phyloP scores from a whole-genome alignment of 2,888 invertebrate species.

The Drosophila siamana region DNA sequence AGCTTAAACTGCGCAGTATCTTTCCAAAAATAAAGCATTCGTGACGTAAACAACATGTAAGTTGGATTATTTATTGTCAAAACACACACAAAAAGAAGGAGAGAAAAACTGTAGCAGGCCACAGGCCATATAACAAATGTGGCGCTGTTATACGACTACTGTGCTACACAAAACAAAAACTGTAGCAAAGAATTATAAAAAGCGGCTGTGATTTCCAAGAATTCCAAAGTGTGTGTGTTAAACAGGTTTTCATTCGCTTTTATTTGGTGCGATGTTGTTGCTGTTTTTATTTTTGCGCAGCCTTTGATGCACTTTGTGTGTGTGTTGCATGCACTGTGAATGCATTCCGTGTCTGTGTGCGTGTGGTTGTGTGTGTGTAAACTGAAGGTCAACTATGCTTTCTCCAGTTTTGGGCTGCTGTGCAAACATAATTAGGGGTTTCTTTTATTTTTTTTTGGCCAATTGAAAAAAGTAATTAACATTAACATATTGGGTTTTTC shows the following conservation, averaged over 20 bases:
- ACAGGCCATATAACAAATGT: constrained; percentile 38
- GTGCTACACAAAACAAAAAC: constrained; percentile 57
- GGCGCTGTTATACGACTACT: constrained; percentile 46
- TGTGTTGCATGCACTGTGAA: constrained; percentile 23
- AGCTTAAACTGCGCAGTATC: constrained; percentile 41
- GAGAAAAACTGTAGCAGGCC: constrained; percentile 25
- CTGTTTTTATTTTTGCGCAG: constrained; percentile 52
- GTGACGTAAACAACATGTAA: constrained; percentile 48
- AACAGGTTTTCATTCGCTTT: constrained; percentile 65
- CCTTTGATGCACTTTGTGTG: constrained; percentile 59
- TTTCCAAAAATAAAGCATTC: constrained; percentile 7
- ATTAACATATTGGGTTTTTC: constrained; percentile 35
- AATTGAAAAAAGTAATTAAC: constrained; percentile 66
- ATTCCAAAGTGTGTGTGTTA: constrained; percentile 31
- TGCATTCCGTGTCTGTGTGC: neutral
- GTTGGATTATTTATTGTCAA: constrained; percentile 53
- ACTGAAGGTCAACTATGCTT: constrained; percentile 66
- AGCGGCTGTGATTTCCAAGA: constrained; percentile 65
- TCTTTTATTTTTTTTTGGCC: constrained; percentile 41
- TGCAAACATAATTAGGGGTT: constrained; percentile 59
- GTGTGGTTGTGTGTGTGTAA: constrained; percentile 16
- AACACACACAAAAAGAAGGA: constrained; percentile 19
- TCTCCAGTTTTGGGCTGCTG: constrained; percentile 62
- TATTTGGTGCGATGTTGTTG: constrained; percentile 41
- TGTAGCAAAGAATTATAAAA: constrained; percentile 56